These are phyloP conservation scores for Patella depressa DNA, from an alignment of 2,888 invertebrate species.

Conservation along the genomic window DNA sequence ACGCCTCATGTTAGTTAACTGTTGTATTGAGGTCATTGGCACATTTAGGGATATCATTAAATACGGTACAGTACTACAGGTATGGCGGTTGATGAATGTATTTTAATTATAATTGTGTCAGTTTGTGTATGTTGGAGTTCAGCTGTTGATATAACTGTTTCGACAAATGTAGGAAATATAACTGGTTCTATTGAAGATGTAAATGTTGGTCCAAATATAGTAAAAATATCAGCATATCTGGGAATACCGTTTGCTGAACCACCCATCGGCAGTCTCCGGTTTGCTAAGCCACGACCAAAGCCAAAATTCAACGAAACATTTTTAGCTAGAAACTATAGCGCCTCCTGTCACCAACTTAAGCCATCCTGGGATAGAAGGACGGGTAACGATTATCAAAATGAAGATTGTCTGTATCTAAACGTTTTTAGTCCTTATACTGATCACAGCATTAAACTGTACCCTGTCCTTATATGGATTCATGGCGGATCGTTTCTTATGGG, in stretches of 20 bases:
- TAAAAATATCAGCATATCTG: constrained; percentile 76
- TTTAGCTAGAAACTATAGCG: constrained; percentile 37
- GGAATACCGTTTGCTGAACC: constrained; percentile 94
- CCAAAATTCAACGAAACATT: constrained; percentile 26
- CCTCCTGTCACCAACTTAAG: constrained; percentile 41
- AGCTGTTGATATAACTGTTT: neutral
- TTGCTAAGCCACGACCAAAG: constrained; percentile 79
- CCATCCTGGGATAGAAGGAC: too few relatives aligned
- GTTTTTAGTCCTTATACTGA: constrained; percentile 41
- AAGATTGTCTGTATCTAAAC: constrained; percentile 52
- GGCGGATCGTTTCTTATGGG: constrained; percentile 46
- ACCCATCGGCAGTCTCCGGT: constrained; percentile 85
- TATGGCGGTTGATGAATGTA: too few relatives aligned
- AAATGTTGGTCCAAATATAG: neutral
- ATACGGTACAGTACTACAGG: too few relatives aligned
- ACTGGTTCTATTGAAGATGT: neutral
- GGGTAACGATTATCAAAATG: constrained; percentile 16
- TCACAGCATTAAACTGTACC: constrained; percentile 18
- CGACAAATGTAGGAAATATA: neutral
- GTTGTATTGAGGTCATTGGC: too few relatives aligned
- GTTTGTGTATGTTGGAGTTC: too few relatives aligned
- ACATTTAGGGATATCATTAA: too few relatives aligned
- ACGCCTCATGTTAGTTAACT: too few relatives aligned
- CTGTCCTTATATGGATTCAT: constrained; percentile 48
- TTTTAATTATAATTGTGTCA: too few relatives aligned